phyloP scores from a whole-genome alignment of 2,113 vertebrate genomes.

The Gymnorhina tibicen region DNA sequence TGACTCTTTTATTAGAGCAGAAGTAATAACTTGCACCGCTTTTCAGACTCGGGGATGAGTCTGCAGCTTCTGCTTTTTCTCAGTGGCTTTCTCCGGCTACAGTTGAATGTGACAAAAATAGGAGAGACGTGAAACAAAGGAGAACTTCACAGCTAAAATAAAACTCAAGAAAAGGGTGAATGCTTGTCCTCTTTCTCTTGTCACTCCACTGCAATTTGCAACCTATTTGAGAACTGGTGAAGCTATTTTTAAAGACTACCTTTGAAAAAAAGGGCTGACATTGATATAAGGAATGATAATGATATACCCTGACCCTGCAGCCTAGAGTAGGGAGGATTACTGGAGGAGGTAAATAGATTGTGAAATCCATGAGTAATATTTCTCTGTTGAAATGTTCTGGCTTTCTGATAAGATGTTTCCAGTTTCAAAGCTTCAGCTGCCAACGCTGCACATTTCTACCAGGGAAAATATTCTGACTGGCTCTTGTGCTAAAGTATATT shows the following conservation, averaged over 20 bases:
- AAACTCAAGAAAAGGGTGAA: neutral
- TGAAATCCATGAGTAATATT: neutral
- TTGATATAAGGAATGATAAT: neutral
- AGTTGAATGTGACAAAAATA: neutral
- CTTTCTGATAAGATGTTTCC: neutral
- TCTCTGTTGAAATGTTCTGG: neutral
- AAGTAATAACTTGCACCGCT: neutral
- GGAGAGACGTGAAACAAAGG: neutral
- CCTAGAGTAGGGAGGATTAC: neutral
- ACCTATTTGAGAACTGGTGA: neutral
- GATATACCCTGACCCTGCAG: fast-evolving
- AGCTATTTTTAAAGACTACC: neutral
- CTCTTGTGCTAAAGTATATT: neutral
- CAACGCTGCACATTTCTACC: neutral
- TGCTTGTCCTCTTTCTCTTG: neutral
- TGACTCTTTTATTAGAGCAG: neutral
- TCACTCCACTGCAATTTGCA: neutral
- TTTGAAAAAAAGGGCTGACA: neutral
- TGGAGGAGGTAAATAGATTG: neutral
- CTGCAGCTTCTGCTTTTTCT: slow-evolving; percentile 11
- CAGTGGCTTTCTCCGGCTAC: neutral
- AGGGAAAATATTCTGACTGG: neutral
- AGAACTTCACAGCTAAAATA: neutral
- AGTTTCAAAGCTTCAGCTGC: neutral
- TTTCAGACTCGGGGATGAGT: neutral